Conservation (phyloP, 2,113 vertebrate species). For the Ceratotherium simum region DNA sequence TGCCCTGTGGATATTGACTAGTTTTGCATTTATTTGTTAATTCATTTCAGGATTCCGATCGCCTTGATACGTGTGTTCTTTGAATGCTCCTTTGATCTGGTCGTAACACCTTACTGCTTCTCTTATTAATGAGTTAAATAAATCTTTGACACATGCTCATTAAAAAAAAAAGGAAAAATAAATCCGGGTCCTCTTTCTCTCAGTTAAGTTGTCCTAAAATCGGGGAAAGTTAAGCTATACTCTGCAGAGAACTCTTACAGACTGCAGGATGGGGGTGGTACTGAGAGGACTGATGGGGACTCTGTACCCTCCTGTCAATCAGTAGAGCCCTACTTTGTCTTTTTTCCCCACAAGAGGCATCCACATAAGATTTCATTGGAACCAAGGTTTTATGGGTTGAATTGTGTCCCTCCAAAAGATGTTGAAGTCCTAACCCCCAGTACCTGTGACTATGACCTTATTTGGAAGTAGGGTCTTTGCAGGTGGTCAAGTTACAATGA, state of each 20-base stretch:
- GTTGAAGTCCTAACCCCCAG: neutral
- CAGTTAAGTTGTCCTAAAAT: neutral
- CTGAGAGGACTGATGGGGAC: neutral
- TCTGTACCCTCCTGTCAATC: neutral
- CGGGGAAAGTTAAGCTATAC: neutral
- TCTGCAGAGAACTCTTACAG: neutral
- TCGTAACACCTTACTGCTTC: neutral
- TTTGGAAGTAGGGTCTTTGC: neutral
- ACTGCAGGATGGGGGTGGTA: accelerated
- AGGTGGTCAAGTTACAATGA: neutral
- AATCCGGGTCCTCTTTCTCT: neutral
- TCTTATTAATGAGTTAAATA: neutral
- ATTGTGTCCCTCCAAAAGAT: neutral
- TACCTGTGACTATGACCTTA: neutral
- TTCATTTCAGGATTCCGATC: neutral
- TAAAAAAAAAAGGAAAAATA: neutral
- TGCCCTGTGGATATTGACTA: neutral
- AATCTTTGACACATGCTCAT: neutral
- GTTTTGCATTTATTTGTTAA: conserved; percentile 22
- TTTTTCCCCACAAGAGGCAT: neutral
- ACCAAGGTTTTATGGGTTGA: neutral
- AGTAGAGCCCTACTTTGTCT: neutral
- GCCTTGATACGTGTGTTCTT: neutral
- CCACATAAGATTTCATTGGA: neutral
- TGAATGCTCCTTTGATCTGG: neutral